Conservation (phyloP, 92 coral and sea anemone genomes). For the Plumapathes pennacea region DNA sequence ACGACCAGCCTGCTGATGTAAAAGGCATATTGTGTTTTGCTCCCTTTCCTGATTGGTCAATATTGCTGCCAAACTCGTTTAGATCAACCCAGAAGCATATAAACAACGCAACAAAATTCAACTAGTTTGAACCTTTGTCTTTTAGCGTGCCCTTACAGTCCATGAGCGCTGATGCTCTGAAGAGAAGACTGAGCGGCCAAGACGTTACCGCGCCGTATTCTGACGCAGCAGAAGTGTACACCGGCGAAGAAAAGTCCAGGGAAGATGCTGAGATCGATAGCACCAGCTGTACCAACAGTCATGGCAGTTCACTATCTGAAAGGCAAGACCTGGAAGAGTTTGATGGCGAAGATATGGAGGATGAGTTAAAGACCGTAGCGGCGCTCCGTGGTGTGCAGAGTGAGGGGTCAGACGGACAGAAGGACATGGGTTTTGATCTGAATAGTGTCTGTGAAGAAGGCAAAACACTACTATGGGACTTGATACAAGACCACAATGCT, state of each 20-base stretch:
- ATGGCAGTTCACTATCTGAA: slow-evolving; percentile 88
- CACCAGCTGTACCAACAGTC: slow-evolving; percentile 94
- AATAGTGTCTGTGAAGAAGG: slow-evolving; percentile 93
- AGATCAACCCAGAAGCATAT: no score
- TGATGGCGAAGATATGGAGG: slow-evolving; percentile 89
- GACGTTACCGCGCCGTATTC: slow-evolving; percentile 62
- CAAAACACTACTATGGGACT: slow-evolving; percentile 95
- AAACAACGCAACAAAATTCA: no score
- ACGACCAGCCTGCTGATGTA: no score
- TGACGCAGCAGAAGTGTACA: slow-evolving; percentile 58
- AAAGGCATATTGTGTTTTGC: no score
- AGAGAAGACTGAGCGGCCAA: no score
- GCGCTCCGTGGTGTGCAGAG: slow-evolving; percentile 66
- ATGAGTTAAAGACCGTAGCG: slow-evolving; percentile 75
- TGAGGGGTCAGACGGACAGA: slow-evolving; percentile 55
- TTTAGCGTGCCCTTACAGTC: slow-evolving; percentile 24
- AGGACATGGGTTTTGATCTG: slow-evolving; percentile 76
- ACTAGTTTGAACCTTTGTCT: not conserved
- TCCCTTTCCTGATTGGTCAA: no score
- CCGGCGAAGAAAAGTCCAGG: slow-evolving; percentile 70
- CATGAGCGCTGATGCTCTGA: slow-evolving; percentile 32
- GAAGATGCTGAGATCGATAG: slow-evolving; percentile 93
- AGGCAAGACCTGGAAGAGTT: slow-evolving; percentile 92
- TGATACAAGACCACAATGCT: slow-evolving; percentile 94
- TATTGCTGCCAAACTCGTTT: no score